These are phyloP conservation scores for Limnephilus lunatus DNA, from an alignment of 2,888 invertebrate species.

Conservation along the genomic window DNA sequence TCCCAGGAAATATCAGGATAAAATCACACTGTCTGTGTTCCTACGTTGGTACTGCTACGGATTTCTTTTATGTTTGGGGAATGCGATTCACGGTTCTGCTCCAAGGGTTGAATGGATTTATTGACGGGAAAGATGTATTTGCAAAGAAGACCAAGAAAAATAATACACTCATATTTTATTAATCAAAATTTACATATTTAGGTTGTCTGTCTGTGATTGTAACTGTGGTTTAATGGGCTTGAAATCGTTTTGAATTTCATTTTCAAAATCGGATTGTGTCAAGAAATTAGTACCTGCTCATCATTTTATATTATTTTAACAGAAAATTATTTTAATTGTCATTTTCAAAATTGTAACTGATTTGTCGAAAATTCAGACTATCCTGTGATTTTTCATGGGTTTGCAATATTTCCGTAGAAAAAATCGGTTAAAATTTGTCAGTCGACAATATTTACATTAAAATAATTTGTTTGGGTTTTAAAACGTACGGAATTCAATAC, in stretches of 20 bases:
- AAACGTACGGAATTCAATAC: too few relatives aligned
- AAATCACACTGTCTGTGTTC: constrained; percentile 11
- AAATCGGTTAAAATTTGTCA: not conserved
- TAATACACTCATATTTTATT: not conserved
- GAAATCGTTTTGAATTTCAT: not conserved
- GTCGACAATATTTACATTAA: too few relatives aligned
- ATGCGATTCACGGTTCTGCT: not conserved
- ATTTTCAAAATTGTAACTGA: too few relatives aligned
- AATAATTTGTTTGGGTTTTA: too few relatives aligned
- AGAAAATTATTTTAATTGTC: too few relatives aligned
- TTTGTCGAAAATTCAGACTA: too few relatives aligned
- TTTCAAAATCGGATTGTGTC: not conserved
- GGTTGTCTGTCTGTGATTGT: too few relatives aligned
- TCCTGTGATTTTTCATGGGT: too few relatives aligned
- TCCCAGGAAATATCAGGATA: constrained; percentile 4
- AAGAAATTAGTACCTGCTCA: too few relatives aligned
- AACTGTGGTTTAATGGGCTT: too few relatives aligned
- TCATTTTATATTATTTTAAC: too few relatives aligned
- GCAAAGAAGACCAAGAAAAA: not conserved
- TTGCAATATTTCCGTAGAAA: not conserved
- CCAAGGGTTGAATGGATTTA: not conserved
- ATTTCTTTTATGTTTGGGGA: not conserved
- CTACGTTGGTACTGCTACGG: not conserved
- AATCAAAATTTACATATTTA: not conserved
- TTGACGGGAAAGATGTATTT: not conserved